Base-by-base conservation (phyloP, 64 coral and sea anemone genomes). In the Dendronephthya gigantea region DNA sequence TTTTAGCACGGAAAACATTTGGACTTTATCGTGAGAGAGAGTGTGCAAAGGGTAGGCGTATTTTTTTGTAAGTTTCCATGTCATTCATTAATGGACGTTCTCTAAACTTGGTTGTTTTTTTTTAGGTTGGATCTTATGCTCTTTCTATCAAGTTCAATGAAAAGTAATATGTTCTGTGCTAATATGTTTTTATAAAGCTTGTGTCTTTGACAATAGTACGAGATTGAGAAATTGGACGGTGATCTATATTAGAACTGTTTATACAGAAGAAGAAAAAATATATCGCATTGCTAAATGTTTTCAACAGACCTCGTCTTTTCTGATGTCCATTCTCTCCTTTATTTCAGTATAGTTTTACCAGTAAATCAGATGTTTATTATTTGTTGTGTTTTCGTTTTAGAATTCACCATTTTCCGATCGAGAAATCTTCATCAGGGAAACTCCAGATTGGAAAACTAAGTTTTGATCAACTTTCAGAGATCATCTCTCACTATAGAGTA, bases 111-210 rank as follows among this genome's bases (percentile, higher is more conserved):
- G 0, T 83, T 72, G 17, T 88, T 14, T 84, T 16, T 86, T 82
- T 50, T 66, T 25, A 92, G 91, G 88, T 92, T 89, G 91, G 86
- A 32, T 89, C 91, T 9, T 92, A 85, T 68, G 91, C 88, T 28
- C 87, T 92, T 7, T 92, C 91, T 11, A 83, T 92, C 14, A 88
- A 89, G 76, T 92, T 85, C 49, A 83, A 49, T 14, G 83, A 87
- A 89, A 89, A 85, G 91, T 92, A 83, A 82, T 82, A 4, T 4
- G 41, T 6, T 45, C 11, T 45, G 11, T n/a, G n/a, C n/a, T n/a
- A n/a, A n/a, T n/a, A 45, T 11, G 41, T 45, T 45, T 6, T 45
- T 6, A 45, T 45, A 45, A 45, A 6, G 41, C 4, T 45, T 45
- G 11, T 4, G 41, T 45, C 11, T 45, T 11, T 6, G 41, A 6